These are phyloP conservation scores for Phytoseiulus persimilis DNA, from an alignment of 2,888 invertebrate species.

Conservation along the genomic window DNA sequence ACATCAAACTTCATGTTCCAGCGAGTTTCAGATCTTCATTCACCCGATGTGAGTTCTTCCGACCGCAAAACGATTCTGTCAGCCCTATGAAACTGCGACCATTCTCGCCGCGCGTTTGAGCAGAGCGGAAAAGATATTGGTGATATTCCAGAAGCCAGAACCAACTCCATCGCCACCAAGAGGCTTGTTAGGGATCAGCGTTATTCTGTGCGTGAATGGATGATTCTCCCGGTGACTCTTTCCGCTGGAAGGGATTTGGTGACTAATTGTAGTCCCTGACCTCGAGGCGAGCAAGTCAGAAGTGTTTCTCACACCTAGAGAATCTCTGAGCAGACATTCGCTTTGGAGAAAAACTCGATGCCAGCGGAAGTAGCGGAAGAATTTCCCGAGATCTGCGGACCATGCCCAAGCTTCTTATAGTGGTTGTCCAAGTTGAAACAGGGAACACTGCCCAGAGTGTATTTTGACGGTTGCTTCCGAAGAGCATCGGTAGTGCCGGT, in stretches of 20 bases:
- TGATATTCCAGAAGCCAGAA: background rate
- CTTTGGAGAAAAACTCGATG: too few species aligned
- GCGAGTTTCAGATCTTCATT: background rate
- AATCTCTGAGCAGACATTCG: too few species aligned
- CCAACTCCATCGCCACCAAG: background rate
- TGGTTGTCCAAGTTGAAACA: background rate
- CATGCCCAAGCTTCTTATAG: background rate
- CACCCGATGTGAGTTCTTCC: background rate
- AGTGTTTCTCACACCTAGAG: too few species aligned
- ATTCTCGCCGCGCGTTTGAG: background rate
- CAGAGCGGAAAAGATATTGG: background rate
- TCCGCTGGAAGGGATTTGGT: too few species aligned
- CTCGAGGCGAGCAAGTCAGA: too few species aligned
- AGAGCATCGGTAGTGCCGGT: background rate
- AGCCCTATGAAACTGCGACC: background rate
- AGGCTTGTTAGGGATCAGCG: too few species aligned
- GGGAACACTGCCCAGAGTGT: background rate
- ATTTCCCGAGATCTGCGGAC: too few species aligned
- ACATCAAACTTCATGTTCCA: background rate
- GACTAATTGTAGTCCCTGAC: too few species aligned
- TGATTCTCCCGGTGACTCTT: too few species aligned
- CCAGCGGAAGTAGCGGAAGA: too few species aligned
- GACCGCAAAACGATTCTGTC: background rate
- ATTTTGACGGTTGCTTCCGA: background rate
- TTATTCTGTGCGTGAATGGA: too few species aligned